Conservation (phyloP, 2,113 vertebrate species). For the Andinoacara biseriatus region DNA sequence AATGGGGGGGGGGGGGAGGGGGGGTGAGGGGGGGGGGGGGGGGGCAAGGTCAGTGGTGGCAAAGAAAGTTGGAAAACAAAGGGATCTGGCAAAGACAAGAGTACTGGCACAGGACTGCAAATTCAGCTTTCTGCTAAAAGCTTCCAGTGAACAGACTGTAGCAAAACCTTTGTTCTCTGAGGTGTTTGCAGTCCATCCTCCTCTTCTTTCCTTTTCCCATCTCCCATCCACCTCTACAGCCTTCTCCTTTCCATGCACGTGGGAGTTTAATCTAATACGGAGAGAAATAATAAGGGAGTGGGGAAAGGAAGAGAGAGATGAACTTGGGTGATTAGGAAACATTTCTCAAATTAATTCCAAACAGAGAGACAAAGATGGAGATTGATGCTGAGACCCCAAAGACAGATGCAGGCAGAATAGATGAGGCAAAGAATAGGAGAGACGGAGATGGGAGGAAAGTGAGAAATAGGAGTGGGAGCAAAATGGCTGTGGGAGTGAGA, state of each 20-base stretch:
- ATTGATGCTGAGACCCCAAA: slow-evolving; percentile 48
- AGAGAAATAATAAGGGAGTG: slow-evolving; percentile 45
- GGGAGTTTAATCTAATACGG: slow-evolving; percentile 54
- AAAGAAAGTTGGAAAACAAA: slow-evolving; percentile 15
- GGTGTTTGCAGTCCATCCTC: slow-evolving; percentile 20
- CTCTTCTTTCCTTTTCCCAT: slow-evolving; percentile 10
- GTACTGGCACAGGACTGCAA: slow-evolving; percentile 20
- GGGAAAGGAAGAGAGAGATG: slow-evolving; percentile 35
- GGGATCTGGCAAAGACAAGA: background rate
- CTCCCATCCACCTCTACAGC: slow-evolving; percentile 49
- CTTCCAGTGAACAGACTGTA: slow-evolving; percentile 31
- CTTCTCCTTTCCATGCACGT: slow-evolving; percentile 24
- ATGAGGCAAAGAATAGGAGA: slow-evolving; percentile 21
- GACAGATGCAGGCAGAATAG: slow-evolving; percentile 32
- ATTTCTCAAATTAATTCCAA: slow-evolving; percentile 56
- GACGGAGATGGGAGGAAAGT: slow-evolving; percentile 28
- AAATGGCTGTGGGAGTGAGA: slow-evolving; percentile 43
- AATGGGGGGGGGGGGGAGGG: background rate
- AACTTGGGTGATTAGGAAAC: slow-evolving; percentile 54
- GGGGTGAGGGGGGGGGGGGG: background rate
- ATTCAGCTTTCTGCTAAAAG: slow-evolving; percentile 36
- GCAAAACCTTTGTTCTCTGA: slow-evolving; percentile 31
- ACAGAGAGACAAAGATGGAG: slow-evolving; percentile 59
- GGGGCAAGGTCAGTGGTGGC: slow-evolving; percentile 11
- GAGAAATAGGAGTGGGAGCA: slow-evolving; percentile 39